Base-by-base conservation (phyloP, 2,888 invertebrate genomes). In the Andrena hattorfiana region DNA sequence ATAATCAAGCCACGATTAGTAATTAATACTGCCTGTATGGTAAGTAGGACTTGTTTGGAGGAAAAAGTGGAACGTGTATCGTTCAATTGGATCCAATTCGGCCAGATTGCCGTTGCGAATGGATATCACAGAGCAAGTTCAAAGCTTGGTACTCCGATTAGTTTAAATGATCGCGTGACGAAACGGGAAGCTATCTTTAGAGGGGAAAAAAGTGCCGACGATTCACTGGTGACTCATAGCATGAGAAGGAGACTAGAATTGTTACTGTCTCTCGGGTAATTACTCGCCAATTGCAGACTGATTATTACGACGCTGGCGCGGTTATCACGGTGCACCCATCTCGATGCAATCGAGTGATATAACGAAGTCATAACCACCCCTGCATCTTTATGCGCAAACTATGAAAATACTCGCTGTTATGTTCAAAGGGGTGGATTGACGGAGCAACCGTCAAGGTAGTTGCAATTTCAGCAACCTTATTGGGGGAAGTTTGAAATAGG, bases 141-240 rank as follows among this genome's bases (percentile, higher is more conserved):
- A 71, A 68, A 81, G 42, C 60, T 56, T 54, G 64, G 59, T 64
- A 71, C 74, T 69, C 62, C 60, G 74, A 86, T 85, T 81, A 83
- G 66, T 79, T 73, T 63, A 83, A 80, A 84, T 73, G 74, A 56
- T 20, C 67, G 77, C 75, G 68, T 84, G 81, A 83, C 74, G 84
- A 74, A 85, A 81, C 54, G 75, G 64, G 63, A 81, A 51, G 78
- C 78, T 88, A 87, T 86, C 89, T 86, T 77, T 82, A 74, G 78
- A 70, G 54, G 66, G 63, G 77, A 71, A 74, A 89, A 81, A 81
- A 87, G 63, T 77, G 64, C 32, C 69, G 71, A 68, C 77, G 76
- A 83, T 76, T 84, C 87, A 74, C 56, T 59, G 87, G 51, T 87
- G 87, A 88, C 64, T 87, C 87, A 87, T 28, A 73, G 72, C 72